Conservation (phyloP, 2,888 invertebrate genomes). For the Drosophila kokeensis region DNA sequence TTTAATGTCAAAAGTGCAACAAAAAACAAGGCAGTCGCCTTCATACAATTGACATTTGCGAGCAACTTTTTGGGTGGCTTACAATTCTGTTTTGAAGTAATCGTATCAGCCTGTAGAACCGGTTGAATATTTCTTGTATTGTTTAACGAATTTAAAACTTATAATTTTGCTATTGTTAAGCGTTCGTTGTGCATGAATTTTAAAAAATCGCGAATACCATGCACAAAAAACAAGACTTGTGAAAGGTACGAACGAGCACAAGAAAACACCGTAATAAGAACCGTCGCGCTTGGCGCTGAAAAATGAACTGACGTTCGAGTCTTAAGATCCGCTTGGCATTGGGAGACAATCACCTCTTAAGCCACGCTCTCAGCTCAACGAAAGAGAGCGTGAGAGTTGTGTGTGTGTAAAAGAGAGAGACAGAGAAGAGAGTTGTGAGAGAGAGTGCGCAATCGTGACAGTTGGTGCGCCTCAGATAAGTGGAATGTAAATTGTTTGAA, state of each 20-base stretch:
- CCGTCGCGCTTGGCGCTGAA: conserved; percentile 55
- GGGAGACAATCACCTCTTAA: conserved; percentile 39
- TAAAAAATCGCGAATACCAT: conserved; percentile 48
- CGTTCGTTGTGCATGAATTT: conserved; percentile 58
- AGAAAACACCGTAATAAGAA: conserved; percentile 28
- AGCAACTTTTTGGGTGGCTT: conserved; percentile 51
- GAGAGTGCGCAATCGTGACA: conserved; percentile 58
- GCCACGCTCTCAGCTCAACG: conserved; percentile 25
- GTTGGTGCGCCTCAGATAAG: conserved; percentile 61
- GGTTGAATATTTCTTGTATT: conserved; percentile 57
- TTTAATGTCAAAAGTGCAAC: conserved; percentile 60
- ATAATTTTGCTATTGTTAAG: conserved; percentile 45
- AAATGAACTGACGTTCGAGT: conserved; percentile 53
- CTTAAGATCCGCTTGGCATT: conserved; percentile 55
- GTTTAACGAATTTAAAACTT: conserved; percentile 51
- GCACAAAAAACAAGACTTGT: conserved; percentile 13
- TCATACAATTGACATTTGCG: conserved; percentile 58
- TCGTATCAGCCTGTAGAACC: conserved; percentile 48
- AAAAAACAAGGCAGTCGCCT: conserved; percentile 51
- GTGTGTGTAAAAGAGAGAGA: not conserved
- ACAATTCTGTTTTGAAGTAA: conserved; percentile 54
- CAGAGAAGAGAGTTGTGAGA: conserved; percentile 20
- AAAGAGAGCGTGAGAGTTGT: conserved; percentile 8
- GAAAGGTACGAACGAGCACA: conserved; percentile 8
- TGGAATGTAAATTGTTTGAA: conserved; percentile 70